phyloP scores from a whole-genome alignment of 2,888 invertebrate genomes.

The Hermaeophaga mercurialis region DNA sequence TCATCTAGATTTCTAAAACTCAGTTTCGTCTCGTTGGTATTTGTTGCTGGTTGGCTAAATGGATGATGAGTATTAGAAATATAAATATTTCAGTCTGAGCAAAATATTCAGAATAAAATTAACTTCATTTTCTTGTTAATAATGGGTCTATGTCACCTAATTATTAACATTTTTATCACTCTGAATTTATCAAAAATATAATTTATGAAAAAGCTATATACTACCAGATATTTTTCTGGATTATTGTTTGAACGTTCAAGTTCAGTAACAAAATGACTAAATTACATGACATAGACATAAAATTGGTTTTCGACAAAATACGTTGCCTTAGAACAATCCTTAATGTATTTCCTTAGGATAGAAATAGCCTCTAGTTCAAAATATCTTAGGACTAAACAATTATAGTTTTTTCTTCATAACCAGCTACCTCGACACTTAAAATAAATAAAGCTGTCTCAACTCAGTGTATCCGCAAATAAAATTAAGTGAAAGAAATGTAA shows the following conservation, averaged over 20 bases:
- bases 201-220: constrained; percentile 18
- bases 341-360: neutral
- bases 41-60: neutral
- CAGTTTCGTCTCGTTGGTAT: neutral
- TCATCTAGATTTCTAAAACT: no score
- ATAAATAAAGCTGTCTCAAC: constrained; percentile 42
- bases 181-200: constrained; percentile 25
- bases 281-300: constrained; percentile 19
- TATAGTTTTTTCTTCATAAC: constrained; percentile 5
- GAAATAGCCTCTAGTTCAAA: constrained; percentile 24
- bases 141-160: constrained; percentile 13
- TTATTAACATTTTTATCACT: constrained; percentile 7
- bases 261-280: constrained; percentile 10
- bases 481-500: constrained; percentile 42
- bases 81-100: neutral
- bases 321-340: neutral
- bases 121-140: neutral
- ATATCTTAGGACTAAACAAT: constrained; percentile 3
- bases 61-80: neutral
- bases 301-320: neutral
- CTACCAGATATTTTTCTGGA: constrained; percentile 12
- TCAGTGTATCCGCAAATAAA: constrained; percentile 39
- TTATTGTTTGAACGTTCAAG: constrained; percentile 13
- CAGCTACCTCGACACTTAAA: constrained; percentile 29
- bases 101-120: constrained; percentile 5